These are phyloP conservation scores for Entomyzon cyanotis DNA, from an alignment of 2,113 vertebrate species.

Conservation along the genomic window DNA sequence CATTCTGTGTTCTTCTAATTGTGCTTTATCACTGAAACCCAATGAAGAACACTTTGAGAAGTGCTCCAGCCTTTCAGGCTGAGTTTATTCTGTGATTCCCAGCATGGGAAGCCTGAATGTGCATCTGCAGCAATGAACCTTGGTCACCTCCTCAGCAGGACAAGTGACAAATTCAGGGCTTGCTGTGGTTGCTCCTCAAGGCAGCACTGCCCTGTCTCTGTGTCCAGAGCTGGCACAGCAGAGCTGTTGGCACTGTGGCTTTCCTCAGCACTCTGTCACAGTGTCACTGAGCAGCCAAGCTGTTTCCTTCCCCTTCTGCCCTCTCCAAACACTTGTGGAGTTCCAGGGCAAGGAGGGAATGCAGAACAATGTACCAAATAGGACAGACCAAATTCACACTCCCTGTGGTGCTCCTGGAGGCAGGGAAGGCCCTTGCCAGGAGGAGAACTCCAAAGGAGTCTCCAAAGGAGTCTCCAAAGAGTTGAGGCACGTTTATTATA, in stretches of 20 bases:
- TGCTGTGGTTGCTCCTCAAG: not conserved
- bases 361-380: not conserved
- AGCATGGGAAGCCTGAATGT: not conserved
- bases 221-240: not conserved
- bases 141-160: not conserved
- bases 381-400: not conserved
- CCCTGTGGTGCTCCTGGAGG: not conserved
- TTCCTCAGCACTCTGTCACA: not conserved
- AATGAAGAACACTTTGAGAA: not conserved
- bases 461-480: not conserved
- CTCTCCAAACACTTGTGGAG: not conserved
- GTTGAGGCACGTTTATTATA: not conserved
- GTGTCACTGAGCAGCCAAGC: not conserved
- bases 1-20: not conserved
- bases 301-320: not conserved
- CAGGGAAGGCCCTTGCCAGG: not conserved
- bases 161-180: not conserved
- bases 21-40: not conserved
- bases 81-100: not conserved
- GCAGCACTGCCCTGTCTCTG: not conserved
- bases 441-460: not conserved
- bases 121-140: not conserved
- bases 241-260: not conserved
- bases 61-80: not conserved
- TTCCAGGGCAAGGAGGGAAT: rapidly evolving